phyloP scores from a whole-genome alignment of 2,888 invertebrate species.

The Andrena fulva region DNA sequence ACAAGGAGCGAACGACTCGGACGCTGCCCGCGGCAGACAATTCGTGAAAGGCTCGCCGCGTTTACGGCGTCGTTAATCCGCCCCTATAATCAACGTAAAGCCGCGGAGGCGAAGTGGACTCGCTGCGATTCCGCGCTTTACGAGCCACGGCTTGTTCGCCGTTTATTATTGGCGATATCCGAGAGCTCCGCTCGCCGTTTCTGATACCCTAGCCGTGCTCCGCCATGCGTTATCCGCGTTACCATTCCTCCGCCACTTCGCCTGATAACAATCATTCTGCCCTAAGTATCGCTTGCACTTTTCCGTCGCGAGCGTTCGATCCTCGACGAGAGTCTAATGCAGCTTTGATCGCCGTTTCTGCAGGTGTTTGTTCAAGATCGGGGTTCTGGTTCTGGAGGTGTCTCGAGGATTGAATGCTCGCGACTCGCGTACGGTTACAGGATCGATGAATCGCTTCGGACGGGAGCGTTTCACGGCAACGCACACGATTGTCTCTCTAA shows the following conservation, averaged over 20 bases:
- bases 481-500: slow-evolving; percentile 77
- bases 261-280: not conserved
- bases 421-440: not conserved
- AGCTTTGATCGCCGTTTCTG: not conserved
- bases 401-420: not conserved
- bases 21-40: slow-evolving; percentile 43
- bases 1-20: slow-evolving; percentile 11
- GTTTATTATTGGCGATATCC: slow-evolving; percentile 62
- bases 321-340: not conserved
- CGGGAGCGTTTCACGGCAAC: slow-evolving; percentile 64
- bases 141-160: slow-evolving; percentile 49
- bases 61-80: slow-evolving; percentile 71
- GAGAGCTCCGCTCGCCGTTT: slow-evolving; percentile 27
- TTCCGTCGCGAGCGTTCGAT: not conserved
- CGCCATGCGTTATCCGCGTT: slow-evolving; percentile 42
- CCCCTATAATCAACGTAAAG: slow-evolving; percentile 67
- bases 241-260: not conserved
- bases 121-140: slow-evolving; percentile 61
- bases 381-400: not conserved
- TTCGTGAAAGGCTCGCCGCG: slow-evolving; percentile 64
- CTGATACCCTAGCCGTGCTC: slow-evolving; percentile 39
- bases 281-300: not conserved
- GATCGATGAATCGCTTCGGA: slow-evolving; percentile 10
- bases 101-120: slow-evolving; percentile 47
- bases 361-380: not conserved